Evolutionary conservation across 2,888 invertebrate genomes (phyloP).

Genomic region (Piscicola geometra): DNA sequence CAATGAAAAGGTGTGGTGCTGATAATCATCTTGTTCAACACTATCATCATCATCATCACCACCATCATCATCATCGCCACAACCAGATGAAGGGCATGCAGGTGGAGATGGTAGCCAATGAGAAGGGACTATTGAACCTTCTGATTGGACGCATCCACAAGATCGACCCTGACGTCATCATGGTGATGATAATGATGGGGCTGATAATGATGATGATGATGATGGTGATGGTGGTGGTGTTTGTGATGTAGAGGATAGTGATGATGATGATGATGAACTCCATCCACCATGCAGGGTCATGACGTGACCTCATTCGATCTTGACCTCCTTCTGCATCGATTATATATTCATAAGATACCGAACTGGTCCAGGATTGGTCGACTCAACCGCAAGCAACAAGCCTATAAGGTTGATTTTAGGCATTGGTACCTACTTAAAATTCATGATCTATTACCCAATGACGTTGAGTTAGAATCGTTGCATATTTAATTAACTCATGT

Average conservation of each 20-base stretch:
- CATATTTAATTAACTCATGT: too few species aligned
- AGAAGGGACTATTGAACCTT: constrained; percentile 77
- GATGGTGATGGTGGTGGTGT: too few species aligned
- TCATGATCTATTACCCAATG: too few species aligned
- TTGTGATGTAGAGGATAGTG: too few species aligned
- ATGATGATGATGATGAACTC: too few species aligned
- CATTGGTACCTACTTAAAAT: too few species aligned
- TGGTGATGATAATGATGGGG: constrained; percentile 56
- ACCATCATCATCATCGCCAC: too few species aligned
- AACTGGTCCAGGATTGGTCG: constrained; percentile 88
- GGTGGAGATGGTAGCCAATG: constrained; percentile 74
- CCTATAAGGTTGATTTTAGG: too few species aligned
- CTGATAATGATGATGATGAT: too few species aligned
- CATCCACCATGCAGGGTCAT: constrained; percentile 64
- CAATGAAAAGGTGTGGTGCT: not conserved
- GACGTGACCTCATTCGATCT: constrained; percentile 85
- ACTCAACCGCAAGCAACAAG: constrained; percentile 64
- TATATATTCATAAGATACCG: constrained; percentile 69
- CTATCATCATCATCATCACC: too few species aligned
- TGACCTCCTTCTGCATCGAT: constrained; percentile 79
- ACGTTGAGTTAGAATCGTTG: too few species aligned
- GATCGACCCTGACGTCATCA: constrained; percentile 85
- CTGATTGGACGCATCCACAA: constrained; percentile 79
- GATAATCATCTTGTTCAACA: too few species aligned
- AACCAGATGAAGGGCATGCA: constrained; percentile 56